A percentile compares a stretch with the other conserved stretches of the same genome.
These are phyloP conservation scores for Haliaeetus leucogaster DNA, from an alignment of 2,113 vertebrate species.

Conservation along the genomic window DNA sequence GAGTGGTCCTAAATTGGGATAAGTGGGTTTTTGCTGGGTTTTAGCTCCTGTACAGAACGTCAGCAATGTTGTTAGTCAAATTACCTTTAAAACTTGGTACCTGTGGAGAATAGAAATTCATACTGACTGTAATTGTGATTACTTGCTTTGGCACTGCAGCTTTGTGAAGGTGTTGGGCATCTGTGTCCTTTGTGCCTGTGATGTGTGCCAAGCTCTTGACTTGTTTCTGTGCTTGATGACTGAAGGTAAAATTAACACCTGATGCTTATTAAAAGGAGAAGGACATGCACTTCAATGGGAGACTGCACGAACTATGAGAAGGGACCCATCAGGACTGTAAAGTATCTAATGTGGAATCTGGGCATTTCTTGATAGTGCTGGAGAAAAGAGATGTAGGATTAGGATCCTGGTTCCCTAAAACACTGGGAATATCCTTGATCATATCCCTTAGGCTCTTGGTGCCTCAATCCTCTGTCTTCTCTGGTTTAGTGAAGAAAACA, in stretches of 20 bases:
- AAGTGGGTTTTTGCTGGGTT: background rate
- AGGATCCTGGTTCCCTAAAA: background rate
- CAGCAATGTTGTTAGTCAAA: accelerated
- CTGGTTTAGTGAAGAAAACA: background rate
- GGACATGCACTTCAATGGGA: background rate
- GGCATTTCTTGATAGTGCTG: background rate
- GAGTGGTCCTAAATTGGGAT: background rate
- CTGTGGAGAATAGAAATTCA: background rate
- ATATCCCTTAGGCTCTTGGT: background rate
- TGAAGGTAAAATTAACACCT: background rate
- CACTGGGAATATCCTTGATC: background rate
- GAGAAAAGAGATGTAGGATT: background rate
- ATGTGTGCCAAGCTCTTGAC: conserved; percentile 9
- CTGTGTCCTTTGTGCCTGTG: background rate
- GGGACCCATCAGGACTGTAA: background rate
- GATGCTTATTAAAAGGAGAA: background rate
- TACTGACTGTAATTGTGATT: background rate
- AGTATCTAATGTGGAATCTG: background rate
- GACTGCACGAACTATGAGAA: background rate
- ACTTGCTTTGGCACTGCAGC: background rate
- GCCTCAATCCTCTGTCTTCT: background rate
- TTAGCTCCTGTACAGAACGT: background rate
- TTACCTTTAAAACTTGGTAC: background rate
- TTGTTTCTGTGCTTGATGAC: background rate
- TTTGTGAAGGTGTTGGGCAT: background rate